Percentiles rank a stretch among this genome's conserved stretches.
Conservation (phyloP, 1,140 invertebrate species). For the Calephelis nemesis region DNA sequence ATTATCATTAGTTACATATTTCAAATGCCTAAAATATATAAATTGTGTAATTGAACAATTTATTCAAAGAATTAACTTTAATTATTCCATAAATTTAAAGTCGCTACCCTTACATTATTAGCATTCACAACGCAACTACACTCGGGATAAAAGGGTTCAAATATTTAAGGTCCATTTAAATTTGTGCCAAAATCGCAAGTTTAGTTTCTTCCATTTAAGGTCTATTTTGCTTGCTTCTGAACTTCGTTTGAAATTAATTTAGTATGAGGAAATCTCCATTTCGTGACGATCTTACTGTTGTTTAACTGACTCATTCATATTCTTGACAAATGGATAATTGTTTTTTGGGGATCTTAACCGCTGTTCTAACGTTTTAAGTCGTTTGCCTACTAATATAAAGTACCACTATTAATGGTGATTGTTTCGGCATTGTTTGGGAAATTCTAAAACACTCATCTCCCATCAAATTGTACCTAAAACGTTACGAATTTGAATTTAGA, state of each 20-base stretch:
- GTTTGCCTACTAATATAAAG: background rate
- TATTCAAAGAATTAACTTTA: slow-evolving; percentile 66
- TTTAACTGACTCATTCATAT: slow-evolving; percentile 17
- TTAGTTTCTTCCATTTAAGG: slow-evolving; percentile 62
- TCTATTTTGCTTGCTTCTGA: slow-evolving; percentile 55
- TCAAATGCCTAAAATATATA: slow-evolving; percentile 17
- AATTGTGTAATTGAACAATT: slow-evolving; percentile 50
- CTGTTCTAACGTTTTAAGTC: background rate
- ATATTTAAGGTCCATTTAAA: slow-evolving; percentile 69
- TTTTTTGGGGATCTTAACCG: slow-evolving; percentile 5
- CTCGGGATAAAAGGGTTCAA: slow-evolving; percentile 68
- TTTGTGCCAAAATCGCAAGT: slow-evolving; percentile 63
- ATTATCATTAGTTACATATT: slow-evolving; percentile 2
- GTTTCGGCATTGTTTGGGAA: background rate
- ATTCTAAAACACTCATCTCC: too few relatives aligned
- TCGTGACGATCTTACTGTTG: slow-evolving; percentile 55
- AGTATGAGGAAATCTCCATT: slow-evolving; percentile 71
- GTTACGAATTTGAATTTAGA: too few relatives aligned
- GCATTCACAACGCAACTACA: slow-evolving; percentile 70
- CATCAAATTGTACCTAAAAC: too few relatives aligned
- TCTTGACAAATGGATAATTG: slow-evolving; percentile 18
- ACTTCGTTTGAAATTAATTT: slow-evolving; percentile 64
- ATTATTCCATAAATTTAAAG: slow-evolving; percentile 74
- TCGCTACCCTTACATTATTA: slow-evolving; percentile 69
- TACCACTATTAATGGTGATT: background rate